Conservation (phyloP, 1,140 invertebrate genomes). For the Platyscapa corneri region DNA sequence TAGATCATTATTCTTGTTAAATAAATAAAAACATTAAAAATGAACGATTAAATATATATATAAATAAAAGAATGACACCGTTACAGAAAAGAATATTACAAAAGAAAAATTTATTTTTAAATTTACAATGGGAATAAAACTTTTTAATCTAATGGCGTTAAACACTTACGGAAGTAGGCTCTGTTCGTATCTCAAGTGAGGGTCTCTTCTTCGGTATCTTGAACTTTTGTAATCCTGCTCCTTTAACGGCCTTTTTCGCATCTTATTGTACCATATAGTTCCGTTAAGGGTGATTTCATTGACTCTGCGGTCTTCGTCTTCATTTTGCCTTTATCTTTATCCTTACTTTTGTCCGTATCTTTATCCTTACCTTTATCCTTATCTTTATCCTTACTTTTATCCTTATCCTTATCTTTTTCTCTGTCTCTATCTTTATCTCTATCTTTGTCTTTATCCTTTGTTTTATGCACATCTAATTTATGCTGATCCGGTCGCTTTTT, state of each 20-base stretch:
- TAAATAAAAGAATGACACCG: no score
- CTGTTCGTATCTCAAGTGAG: slow-evolving; percentile 13
- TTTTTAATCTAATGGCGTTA: not conserved
- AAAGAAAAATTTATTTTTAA: not conserved
- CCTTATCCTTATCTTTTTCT: slow-evolving; percentile 22
- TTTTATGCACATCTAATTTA: slow-evolving; percentile 29
- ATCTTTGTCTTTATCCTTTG: slow-evolving; percentile 24
- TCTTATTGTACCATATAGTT: slow-evolving; percentile 48
- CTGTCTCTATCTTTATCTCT: slow-evolving; percentile 20
- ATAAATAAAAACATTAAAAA: not conserved
- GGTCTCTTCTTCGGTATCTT: slow-evolving; percentile 52
- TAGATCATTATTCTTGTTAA: no score
- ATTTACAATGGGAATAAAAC: no score
- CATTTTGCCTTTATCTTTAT: slow-evolving; percentile 25
- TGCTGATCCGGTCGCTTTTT: slow-evolving; percentile 26
- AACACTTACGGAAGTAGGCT: slow-evolving; percentile 16
- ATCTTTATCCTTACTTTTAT: slow-evolving; percentile 24
- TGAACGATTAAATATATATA: no score
- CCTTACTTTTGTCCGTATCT: slow-evolving; percentile 22
- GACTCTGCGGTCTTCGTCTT: slow-evolving; percentile 10
- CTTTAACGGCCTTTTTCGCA: slow-evolving; percentile 42
- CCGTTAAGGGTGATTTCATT: slow-evolving; percentile 28
- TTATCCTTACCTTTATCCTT: slow-evolving; percentile 23
- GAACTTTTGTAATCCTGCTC: slow-evolving; percentile 41
- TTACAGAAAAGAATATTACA: no score